Evolutionary conservation across 2,797 vertebrate species (phyloP).

Genomic region (Apogon talboti): DNA sequence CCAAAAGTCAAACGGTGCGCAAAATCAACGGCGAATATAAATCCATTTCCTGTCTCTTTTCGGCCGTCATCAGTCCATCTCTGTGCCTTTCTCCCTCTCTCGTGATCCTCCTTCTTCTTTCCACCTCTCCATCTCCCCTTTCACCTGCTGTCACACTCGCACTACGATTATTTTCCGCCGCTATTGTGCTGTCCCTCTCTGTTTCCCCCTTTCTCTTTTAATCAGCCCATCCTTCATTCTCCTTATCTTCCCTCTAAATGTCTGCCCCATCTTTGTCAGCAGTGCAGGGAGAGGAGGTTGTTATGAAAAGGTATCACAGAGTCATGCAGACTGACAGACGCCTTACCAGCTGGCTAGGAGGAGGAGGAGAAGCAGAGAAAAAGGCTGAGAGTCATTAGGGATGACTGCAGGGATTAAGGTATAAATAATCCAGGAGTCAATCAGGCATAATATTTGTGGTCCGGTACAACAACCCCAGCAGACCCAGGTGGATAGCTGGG

Average conservation of each 20-base stretch:
- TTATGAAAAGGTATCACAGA: constrained; percentile 62
- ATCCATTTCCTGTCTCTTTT: constrained; percentile 73
- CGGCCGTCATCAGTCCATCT: constrained; percentile 68
- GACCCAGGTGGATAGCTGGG: constrained; percentile 37
- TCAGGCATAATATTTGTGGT: constrained; percentile 45
- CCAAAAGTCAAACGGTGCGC: constrained; percentile 70
- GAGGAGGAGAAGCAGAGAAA: constrained; percentile 23
- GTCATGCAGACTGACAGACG: constrained; percentile 32
- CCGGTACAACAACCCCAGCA: constrained; percentile 38
- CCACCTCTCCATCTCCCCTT: constrained; percentile 51
- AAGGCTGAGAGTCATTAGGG: constrained; percentile 43
- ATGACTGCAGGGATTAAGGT: constrained; percentile 56
- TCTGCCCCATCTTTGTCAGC: constrained; percentile 32
- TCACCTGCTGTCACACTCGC: constrained; percentile 55
- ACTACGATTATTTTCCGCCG: constrained; percentile 39
- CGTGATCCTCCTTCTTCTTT: constrained; percentile 38
- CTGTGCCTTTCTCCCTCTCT: constrained; percentile 20
- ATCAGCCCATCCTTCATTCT: constrained; percentile 56
- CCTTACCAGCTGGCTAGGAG: constrained; percentile 39
- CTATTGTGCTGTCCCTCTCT: constrained; percentile 48
- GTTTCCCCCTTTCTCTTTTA: constrained; percentile 50
- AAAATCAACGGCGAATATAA: constrained; percentile 69
- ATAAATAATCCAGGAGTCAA: constrained; percentile 66
- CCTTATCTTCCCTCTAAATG: constrained; percentile 42
- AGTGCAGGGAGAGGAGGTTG: constrained; percentile 24